Base-by-base conservation (phyloP, 2,797 vertebrate genomes). In the Bufotes viridis region DNA sequence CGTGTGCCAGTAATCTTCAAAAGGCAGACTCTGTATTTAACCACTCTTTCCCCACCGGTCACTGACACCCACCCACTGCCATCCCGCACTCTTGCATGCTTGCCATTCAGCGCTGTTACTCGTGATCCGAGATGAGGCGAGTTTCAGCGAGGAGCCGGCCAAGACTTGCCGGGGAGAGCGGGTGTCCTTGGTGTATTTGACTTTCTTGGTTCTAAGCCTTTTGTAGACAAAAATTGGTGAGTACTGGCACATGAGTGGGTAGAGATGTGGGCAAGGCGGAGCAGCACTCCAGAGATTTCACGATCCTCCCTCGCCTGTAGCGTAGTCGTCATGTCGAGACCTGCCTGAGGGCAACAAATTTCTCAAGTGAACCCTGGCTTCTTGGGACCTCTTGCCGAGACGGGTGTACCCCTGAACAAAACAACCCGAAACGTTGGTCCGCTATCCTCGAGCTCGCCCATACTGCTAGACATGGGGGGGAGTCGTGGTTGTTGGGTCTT, bases 341-440 rank as follows among this genome's bases (percentile, higher is more conserved):
- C 97, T 98, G 98, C 97, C 98, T 97, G 97, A 96, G 96, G 97
- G 97, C 98, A 97, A 98, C 96, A 96, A 96, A 97, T 97, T 72
- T 98, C 96, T 99, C 97, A 98, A 99, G 98, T 99, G 98, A 98
- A 97, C 96, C 96, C 97, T 97, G 97, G 97, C 97, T 99, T 98
- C 97, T 98, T 96, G 96, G 96, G 96, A 98, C 96, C 94, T 97
- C 98, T 99, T 98, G 98, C 98, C 97, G 98, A 96, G 96, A 97
- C 96, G 94, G 95, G 93, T 95, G 95, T 94, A 95, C 95, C 94
- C 2, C 72, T 3, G 95, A 95, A 95, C 91, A 93, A 70, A 2
- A 17, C 34, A 69, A 26, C 13, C 61, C 61, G 8, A 63, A 22
- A 8, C 61, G 1, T 11, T 63, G 91, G n/a, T 75, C 24, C 78